Base-by-base conservation (phyloP, 2,113 vertebrate genomes). In the Callocephalon fimbriatum region DNA sequence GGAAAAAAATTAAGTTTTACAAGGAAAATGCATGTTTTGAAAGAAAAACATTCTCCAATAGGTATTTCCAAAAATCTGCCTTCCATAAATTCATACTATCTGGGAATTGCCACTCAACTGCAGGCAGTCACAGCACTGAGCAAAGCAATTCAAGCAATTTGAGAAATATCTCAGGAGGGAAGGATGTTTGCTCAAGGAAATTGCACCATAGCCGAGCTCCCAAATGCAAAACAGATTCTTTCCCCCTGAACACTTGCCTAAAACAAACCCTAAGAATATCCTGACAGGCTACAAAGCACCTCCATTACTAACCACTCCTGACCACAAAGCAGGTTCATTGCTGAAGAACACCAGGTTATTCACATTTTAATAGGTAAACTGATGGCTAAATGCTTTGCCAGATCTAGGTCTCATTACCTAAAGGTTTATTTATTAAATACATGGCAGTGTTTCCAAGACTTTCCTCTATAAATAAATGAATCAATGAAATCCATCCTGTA, bases 101-200 rank as follows among this genome's bases (percentile, higher is more conserved):
- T 82, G 42, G 58, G 86, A 93, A 89, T 89, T 81, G 95, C 72
- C 75, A 27, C 47, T 83, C 47, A 90, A 94, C 78, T 90, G 80
- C 79, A 84, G 65, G 56, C 89, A 96, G 95, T 91, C 73, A 86
- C 40, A 76, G 71, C 37, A 23, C 45, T 45, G 84, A 82, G 93
- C 66, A 93, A 93, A 87, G 71, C 87, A 68, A 77, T 90, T 89
- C 76, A 67, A 61, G 66, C 45, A 76, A 84, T 84, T 62, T 50
- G 56, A 63, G 67, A 53, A 94, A 2, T 9, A 77, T 50, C 93
- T 92, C 79, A 38, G 70, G 77, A 94, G 86, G 56, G 25, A 91
- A 72, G 61, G 50, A 65, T 88, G 65, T 71, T 93, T 95, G 83
- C 83, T 93, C 56, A 84, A 95, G 75, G 59, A 93, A 91, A 50